These are phyloP conservation scores for Drosophila tropicalis DNA, from an alignment of 1,140 invertebrate species.

Conservation along the genomic window DNA sequence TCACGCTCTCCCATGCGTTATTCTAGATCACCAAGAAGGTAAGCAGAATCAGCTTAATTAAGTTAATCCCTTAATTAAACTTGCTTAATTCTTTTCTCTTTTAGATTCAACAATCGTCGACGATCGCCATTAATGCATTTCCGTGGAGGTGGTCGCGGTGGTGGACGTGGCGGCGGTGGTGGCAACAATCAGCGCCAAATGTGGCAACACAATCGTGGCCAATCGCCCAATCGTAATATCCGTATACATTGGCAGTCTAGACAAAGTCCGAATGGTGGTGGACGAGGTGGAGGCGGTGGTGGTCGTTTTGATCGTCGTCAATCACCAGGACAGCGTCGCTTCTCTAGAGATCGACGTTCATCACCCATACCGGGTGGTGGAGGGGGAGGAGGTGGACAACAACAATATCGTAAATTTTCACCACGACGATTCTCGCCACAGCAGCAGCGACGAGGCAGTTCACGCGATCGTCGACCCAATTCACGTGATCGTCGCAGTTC, in stretches of 20 bases:
- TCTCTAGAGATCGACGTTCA: conserved; percentile 66
- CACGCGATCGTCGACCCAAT: conserved; percentile 49
- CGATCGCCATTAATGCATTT: conserved; percentile 74
- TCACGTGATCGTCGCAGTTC: conserved; percentile 64
- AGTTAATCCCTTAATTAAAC: background rate
- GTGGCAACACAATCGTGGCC: conserved; percentile 49
- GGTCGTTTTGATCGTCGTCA: conserved; percentile 70
- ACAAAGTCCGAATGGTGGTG: conserved; percentile 56
- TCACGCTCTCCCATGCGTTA: conserved; percentile 79
- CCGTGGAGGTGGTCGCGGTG: conserved; percentile 61
- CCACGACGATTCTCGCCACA: conserved; percentile 67
- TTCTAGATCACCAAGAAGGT: conserved; percentile 78
- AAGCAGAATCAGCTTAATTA: background rate
- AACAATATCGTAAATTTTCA: conserved; percentile 73
- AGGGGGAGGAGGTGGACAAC: conserved; percentile 6
- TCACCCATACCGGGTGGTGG: conserved; percentile 58
- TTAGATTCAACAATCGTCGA: conserved; percentile 74
- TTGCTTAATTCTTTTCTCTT: background rate
- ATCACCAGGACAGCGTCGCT: conserved; percentile 66
- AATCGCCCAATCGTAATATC: conserved; percentile 60
- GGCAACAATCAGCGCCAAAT: conserved; percentile 47
- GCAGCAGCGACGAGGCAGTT: conserved; percentile 41
- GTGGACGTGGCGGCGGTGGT: conserved; percentile 52
- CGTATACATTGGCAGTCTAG: conserved; percentile 72
- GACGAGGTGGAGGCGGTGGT: conserved; percentile 47